Conservation (phyloP, 2,797 vertebrate genomes). For the Pyrocephalus nanus region DNA sequence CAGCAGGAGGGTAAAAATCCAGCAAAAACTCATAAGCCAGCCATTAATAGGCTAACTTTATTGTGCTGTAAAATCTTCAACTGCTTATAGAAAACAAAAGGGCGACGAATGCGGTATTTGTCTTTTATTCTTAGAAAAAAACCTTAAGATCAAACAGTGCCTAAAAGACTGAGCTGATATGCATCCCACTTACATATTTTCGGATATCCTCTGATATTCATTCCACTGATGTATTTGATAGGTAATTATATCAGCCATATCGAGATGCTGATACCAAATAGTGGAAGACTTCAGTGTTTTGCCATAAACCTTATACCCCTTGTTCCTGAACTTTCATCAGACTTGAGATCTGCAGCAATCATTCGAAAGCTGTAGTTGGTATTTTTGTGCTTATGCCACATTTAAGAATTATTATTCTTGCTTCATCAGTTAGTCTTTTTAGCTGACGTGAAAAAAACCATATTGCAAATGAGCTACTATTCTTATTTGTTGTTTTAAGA, state of each 20-base stretch:
- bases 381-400: conserved; percentile 47
- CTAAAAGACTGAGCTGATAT: conserved; percentile 14
- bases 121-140: conserved; percentile 4
- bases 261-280: neutral
- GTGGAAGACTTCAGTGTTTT: conserved; percentile 23
- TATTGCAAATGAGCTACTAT: conserved; percentile 74
- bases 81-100: conserved; percentile 48
- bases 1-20: conserved; percentile 34
- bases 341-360: conserved; percentile 17
- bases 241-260: conserved; percentile 32
- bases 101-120: neutral
- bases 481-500: conserved; percentile 80
- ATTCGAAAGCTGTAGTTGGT: conserved; percentile 10
- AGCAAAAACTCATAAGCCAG: conserved; percentile 7
- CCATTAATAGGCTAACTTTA: conserved; percentile 40
- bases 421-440: conserved; percentile 71
- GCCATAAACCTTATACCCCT: conserved; percentile 6
- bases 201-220: conserved; percentile 4
- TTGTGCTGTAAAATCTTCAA: conserved; percentile 41
- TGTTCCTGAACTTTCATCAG: neutral
- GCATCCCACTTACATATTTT: conserved; percentile 13
- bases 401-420: conserved; percentile 70
- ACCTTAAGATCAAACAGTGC: neutral
- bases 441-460: conserved; percentile 62
- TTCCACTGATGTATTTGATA: conserved; percentile 32